Conservation (phyloP, 2,888 invertebrate genomes). For the Heterodera filipjevi region DNA sequence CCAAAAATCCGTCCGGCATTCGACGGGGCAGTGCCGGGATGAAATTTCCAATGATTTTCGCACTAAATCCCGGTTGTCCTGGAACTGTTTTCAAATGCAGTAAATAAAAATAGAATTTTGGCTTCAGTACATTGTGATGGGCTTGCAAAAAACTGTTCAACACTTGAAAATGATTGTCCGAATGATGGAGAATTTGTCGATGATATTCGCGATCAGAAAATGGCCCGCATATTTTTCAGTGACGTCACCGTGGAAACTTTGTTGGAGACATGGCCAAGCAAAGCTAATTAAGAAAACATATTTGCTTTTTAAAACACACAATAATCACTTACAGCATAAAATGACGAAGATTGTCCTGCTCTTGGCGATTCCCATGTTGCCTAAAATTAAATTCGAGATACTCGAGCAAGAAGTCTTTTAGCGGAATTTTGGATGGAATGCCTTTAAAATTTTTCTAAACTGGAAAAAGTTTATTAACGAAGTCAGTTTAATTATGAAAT, state of each 20-base stretch:
- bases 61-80: constrained; percentile 90
- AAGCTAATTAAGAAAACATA: constrained; percentile 69
- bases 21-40: constrained; percentile 93
- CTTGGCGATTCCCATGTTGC: constrained; percentile 71
- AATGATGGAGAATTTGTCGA: constrained; percentile 95
- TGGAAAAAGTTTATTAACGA: no score
- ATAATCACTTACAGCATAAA: constrained; percentile 83
- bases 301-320: no score
- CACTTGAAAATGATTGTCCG: constrained; percentile 91
- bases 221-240: constrained; percentile 96
- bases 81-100: background rate
- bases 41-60: constrained; percentile 91
- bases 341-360: constrained; percentile 72
- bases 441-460: no score
- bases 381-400: no score
- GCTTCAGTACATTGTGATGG: constrained; percentile 73
- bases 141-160: constrained; percentile 71
- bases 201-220: constrained; percentile 89
- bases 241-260: constrained; percentile 82
- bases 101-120: no score
- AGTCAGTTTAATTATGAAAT: no score
- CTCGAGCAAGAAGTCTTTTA: no score
- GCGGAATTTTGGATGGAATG: no score
- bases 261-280: constrained; percentile 93
- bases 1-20: constrained; percentile 88